Conservation (phyloP, 1,140 invertebrate genomes). For the Paraescarpia echinospica region DNA sequence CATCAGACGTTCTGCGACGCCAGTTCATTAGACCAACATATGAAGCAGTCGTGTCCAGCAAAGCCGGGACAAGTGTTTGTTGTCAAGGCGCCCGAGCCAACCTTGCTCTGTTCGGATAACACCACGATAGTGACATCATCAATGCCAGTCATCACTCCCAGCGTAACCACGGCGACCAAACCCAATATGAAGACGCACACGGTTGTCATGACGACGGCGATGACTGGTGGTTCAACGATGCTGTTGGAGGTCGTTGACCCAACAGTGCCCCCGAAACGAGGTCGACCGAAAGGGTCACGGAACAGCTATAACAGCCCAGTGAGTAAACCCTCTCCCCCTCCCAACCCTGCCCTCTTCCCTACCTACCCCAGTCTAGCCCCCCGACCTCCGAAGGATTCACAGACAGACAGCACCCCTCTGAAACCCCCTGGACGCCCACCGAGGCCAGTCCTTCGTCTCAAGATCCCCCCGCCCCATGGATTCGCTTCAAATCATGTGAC, state of each 20-base stretch:
- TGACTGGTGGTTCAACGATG: not conserved
- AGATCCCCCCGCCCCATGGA: not conserved
- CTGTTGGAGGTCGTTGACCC: conserved; percentile 10
- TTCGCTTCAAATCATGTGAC: not conserved
- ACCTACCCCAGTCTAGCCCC: not conserved
- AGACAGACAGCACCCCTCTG: not conserved
- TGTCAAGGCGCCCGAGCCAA: not conserved
- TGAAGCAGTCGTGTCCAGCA: not conserved
- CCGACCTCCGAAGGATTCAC: no score
- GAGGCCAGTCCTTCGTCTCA: not conserved
- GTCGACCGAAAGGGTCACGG: conserved; percentile 46
- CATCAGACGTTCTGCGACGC: conserved; percentile 21
- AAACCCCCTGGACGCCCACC: conserved; percentile 13
- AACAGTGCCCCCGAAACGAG: conserved; percentile 34
- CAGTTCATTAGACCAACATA: conserved; percentile 14
- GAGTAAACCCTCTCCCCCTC: conserved; percentile 30
- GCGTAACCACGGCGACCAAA: not conserved
- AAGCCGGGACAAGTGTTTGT: not conserved
- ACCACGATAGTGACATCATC: not conserved
- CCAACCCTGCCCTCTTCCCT: not conserved
- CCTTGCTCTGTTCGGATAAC: not conserved
- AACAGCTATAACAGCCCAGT: conserved; percentile 32
- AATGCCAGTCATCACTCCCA: not conserved
- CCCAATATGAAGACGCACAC: not conserved
- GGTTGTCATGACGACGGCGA: not conserved